Conservation (phyloP, 2,797 vertebrate genomes). For the Corythornis leucogaster region DNA sequence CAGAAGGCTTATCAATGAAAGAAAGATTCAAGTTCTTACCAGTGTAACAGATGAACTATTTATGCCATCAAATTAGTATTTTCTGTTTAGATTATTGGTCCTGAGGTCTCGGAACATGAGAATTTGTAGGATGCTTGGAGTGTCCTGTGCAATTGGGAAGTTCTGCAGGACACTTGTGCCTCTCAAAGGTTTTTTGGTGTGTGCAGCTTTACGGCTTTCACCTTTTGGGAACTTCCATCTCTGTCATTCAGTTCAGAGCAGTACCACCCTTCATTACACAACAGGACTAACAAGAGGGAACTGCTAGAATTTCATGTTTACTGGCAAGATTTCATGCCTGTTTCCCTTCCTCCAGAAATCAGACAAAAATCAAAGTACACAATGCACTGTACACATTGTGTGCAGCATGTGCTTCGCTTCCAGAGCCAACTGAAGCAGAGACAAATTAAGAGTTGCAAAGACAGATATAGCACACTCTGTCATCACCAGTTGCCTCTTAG, state of each 20-base stretch:
- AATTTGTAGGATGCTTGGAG: background rate
- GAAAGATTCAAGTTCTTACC: background rate
- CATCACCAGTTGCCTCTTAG: constrained; percentile 33
- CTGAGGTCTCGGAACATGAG: background rate
- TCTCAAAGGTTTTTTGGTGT: background rate
- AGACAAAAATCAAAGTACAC: background rate
- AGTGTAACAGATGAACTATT: background rate
- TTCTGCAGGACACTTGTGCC: background rate
- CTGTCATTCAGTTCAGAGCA: background rate
- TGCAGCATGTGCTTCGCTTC: background rate
- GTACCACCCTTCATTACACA: background rate
- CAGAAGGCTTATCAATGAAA: background rate
- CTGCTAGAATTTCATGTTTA: background rate
- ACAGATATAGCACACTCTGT: constrained; percentile 20
- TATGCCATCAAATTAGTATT: background rate
- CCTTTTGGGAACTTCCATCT: background rate
- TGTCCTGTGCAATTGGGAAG: background rate
- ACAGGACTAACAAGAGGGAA: background rate
- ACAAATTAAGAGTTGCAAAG: constrained; percentile 31
- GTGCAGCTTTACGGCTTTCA: background rate
- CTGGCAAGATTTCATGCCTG: background rate
- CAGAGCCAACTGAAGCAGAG: constrained; percentile 14
- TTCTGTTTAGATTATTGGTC: background rate
- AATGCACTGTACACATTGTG: background rate
- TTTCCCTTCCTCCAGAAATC: background rate